Base-by-base conservation (phyloP, 2,113 vertebrate genomes). In the Otolemur garnettii region DNA sequence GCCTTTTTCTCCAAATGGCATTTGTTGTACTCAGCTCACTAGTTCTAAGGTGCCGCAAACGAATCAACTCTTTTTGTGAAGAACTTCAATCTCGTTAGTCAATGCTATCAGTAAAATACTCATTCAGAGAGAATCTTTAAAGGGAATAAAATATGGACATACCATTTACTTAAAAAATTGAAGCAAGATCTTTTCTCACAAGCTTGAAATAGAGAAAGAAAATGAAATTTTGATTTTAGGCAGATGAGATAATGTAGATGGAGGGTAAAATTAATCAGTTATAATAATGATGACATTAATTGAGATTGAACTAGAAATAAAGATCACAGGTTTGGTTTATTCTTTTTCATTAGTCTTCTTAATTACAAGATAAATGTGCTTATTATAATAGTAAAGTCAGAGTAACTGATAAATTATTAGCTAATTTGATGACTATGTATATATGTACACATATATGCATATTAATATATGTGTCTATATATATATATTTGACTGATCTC, bases 71-170 rank as follows among this genome's bases (percentile, higher is more conserved):
- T 57, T 90, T 90, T 59, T 77, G 28, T 88, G 33, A 91, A 53
- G 72, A 91, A 64, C 86, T 90, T 71, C 42, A 86, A n/a, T 77
- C 42, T 92, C 28, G 14, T 92, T 68, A 33, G n/a, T 96, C 45
- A 83, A 14, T 26, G 8, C 26, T 64, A 68, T 71, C 53, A 72
- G 50, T n/a, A 42, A 95, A 87, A 68, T 66, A 8, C 53, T 88
- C n/a, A 69, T 87, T 93, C 66, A 91, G 57, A 84, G 87, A 91
- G 57, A 79, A 66, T 53, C 81, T 92, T 97, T 95, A 50, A 91
- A 59, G 38, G 55, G 7, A 21, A 69, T 80, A 69, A 93, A 60
- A 84, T 87, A 28, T 84, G 62, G 84, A 38, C 87, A 33, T 45
- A 93, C 18, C 85, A 38, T 91, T 55, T 80, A 79, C 35, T 57